phyloP scores from a whole-genome alignment of 2,113 vertebrate genomes.

The Laticauda colubrina region DNA sequence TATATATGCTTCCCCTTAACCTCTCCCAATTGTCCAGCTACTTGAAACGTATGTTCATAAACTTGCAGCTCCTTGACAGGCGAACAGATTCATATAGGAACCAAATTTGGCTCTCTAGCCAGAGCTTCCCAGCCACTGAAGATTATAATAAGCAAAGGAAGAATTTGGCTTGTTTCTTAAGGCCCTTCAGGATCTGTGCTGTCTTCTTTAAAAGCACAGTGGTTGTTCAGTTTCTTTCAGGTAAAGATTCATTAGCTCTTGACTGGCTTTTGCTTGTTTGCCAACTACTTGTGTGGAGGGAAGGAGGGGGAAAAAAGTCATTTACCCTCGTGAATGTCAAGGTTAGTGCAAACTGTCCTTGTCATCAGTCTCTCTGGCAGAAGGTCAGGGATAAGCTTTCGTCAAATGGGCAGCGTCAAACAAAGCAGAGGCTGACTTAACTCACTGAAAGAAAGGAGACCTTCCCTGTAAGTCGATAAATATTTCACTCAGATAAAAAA shows the following conservation, averaged over 20 bases:
- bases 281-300: slow-evolving; percentile 77
- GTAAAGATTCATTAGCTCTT: slow-evolving; percentile 83
- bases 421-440: slow-evolving; percentile 81
- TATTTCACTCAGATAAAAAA: slow-evolving; percentile 59
- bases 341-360: slow-evolving; percentile 86
- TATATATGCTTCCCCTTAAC: neutral
- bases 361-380: slow-evolving; percentile 89
- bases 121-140: neutral
- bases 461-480: slow-evolving; percentile 74
- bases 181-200: slow-evolving; percentile 38
- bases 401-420: slow-evolving; percentile 85
- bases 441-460: slow-evolving; percentile 74
- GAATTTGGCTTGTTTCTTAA: slow-evolving; percentile 53
- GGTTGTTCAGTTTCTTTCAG: slow-evolving; percentile 76
- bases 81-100: neutral
- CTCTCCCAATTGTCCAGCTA: neutral
- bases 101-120: neutral
- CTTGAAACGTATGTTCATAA: neutral
- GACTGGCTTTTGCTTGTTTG: slow-evolving; percentile 80
- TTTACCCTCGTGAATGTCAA: slow-evolving; percentile 97
- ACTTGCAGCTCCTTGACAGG: neutral
- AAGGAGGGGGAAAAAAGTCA: slow-evolving; percentile 80
- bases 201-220: slow-evolving; percentile 74
- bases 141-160: neutral
- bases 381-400: slow-evolving; percentile 90